Conservation (phyloP, 2,797 vertebrate genomes). For the Sandelia bainsii region DNA sequence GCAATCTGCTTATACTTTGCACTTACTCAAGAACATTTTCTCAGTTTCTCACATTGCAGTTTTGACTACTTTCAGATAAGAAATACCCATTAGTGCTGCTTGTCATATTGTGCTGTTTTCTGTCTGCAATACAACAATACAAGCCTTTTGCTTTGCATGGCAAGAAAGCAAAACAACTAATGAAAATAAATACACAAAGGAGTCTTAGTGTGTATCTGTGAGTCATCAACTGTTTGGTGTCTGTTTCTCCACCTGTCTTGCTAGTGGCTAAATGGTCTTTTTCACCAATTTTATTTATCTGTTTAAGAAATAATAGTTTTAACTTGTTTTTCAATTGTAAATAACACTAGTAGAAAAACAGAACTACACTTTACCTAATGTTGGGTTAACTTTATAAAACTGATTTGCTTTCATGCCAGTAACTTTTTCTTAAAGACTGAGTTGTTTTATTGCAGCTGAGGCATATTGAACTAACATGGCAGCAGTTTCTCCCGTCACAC, state of each 20-base stretch:
- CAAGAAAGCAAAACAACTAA: conserved; percentile 25
- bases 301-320: too few species aligned
- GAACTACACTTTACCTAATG: not conserved
- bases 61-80: conserved; percentile 48
- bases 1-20: conserved; percentile 55
- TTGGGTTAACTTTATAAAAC: not conserved
- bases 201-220: conserved; percentile 12
- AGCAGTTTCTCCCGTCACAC: conserved; percentile 14
- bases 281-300: not conserved
- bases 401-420: not conserved
- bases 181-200: conserved; percentile 36
- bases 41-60: conserved; percentile 62
- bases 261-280: conserved; percentile 17
- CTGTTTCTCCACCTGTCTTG: conserved; percentile 39
- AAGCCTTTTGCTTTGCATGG: conserved; percentile 19
- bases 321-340: too few species aligned
- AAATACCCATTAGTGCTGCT: conserved; percentile 54
- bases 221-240: conserved; percentile 29
- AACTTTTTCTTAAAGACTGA: not conserved
- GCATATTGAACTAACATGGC: conserved; percentile 22
- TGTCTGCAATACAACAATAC: conserved; percentile 9
- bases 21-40: conserved; percentile 56
- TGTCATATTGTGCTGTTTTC: conserved; percentile 58
- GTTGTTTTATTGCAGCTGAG: not conserved
- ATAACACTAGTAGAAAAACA: conserved; percentile 5